Evolutionary conservation across 2,113 vertebrate genomes (phyloP).

Genomic region (Lagopus leucura): DNA sequence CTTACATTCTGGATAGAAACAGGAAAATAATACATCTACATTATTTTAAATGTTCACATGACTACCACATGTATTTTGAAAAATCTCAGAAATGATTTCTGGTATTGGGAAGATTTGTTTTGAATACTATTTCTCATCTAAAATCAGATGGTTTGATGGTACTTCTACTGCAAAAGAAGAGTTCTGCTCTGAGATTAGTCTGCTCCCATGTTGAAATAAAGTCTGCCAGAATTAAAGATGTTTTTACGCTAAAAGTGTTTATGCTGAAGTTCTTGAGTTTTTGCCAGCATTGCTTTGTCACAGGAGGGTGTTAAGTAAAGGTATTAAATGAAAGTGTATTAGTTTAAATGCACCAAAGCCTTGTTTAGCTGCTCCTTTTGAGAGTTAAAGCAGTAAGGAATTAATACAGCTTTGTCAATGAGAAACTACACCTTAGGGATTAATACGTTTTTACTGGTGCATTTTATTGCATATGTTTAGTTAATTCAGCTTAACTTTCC

Average conservation of each 20-base stretch:
- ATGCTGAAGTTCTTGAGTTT: background rate
- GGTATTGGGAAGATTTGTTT: background rate
- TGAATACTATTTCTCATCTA: background rate
- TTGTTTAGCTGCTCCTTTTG: constrained; percentile 41
- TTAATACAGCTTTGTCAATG: constrained; percentile 52
- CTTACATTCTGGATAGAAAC: background rate
- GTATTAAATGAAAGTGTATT: constrained; percentile 48
- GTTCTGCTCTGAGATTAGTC: constrained; percentile 5
- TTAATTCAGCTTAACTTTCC: constrained; percentile 51
- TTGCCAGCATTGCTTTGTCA: constrained; percentile 29
- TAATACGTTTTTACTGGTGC: constrained; percentile 37
- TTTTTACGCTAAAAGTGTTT: constrained; percentile 31
- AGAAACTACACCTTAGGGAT: constrained; percentile 13
- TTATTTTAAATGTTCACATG: background rate
- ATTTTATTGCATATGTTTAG: background rate
- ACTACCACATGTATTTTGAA: background rate
- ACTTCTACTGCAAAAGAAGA: background rate
- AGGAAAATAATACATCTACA: background rate
- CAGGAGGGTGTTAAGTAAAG: constrained; percentile 10
- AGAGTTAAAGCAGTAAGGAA: constrained; percentile 41
- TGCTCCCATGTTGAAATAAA: constrained; percentile 3
- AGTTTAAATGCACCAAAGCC: constrained; percentile 33
- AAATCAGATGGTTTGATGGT: no score
- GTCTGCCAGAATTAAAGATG: background rate
- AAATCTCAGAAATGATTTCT: background rate